A percentile compares a stretch with the other conserved stretches of the same genome.
phyloP scores from a whole-genome alignment of 2,797 vertebrate species.

The Tauraco hartlaubi region DNA sequence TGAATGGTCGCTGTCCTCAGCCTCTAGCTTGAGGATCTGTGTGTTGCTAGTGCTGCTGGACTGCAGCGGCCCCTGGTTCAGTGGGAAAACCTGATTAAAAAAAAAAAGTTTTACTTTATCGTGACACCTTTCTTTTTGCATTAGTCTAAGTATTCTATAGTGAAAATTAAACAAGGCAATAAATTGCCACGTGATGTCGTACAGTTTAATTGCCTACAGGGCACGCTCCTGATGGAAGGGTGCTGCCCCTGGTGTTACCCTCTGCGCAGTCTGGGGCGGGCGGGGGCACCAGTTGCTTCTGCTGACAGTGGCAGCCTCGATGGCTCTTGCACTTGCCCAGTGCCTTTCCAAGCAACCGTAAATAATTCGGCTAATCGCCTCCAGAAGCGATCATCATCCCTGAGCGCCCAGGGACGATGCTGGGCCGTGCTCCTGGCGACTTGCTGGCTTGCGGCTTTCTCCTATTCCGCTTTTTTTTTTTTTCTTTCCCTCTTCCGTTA shows the following conservation, averaged over 20 bases:
- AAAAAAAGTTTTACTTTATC: not conserved
- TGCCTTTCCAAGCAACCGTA: not conserved
- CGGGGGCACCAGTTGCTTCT: not conserved
- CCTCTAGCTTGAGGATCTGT: not conserved
- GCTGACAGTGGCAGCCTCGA: not conserved
- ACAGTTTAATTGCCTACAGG: not conserved
- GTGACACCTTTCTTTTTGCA: not conserved
- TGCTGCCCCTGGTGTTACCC: too few species aligned
- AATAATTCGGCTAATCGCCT: too few species aligned
- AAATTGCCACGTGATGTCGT: not conserved
- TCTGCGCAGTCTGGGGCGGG: not conserved
- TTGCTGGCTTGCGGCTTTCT: too few species aligned
- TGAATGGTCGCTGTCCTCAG: not conserved
- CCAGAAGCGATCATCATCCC: not conserved
- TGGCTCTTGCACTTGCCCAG: not conserved
- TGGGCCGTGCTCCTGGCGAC: accelerated
- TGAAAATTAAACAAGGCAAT: not conserved
- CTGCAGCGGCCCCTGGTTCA: too few species aligned
- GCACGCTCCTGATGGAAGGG: not conserved
- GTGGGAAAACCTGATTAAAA: not conserved
- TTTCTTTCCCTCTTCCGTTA: too few species aligned
- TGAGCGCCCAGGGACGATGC: not conserved
- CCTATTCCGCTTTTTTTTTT: too few species aligned
- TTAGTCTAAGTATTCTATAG: not conserved
- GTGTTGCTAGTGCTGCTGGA: not conserved